Evolutionary conservation across 2,113 vertebrate species (phyloP).

Genomic region (Prolemur simus): DNA sequence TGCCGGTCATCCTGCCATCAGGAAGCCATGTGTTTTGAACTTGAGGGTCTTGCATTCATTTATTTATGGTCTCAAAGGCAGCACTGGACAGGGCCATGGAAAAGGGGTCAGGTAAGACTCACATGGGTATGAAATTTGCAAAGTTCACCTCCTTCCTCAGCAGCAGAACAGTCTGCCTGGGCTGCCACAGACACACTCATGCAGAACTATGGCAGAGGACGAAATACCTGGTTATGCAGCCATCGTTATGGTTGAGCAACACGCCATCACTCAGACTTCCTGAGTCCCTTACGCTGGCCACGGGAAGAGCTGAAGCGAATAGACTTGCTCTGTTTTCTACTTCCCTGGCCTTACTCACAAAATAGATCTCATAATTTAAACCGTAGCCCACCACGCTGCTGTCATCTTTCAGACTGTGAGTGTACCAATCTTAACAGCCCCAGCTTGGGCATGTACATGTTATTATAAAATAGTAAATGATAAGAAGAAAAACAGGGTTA

Average conservation of each 20-base stretch:
- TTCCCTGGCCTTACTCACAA: neutral
- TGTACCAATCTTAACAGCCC: neutral
- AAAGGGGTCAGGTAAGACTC: neutral
- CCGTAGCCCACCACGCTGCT: neutral
- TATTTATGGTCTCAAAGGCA: neutral
- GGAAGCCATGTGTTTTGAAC: neutral
- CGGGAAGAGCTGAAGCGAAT: neutral
- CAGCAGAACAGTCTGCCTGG: neutral
- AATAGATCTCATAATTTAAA: neutral
- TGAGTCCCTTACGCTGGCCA: neutral
- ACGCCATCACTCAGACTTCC: neutral
- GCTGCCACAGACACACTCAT: neutral
- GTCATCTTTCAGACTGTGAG: neutral
- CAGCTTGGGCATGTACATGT: neutral
- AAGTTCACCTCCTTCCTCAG: neutral
- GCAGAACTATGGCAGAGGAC: neutral
- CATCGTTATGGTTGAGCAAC: neutral
- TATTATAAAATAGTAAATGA: conserved; percentile 9
- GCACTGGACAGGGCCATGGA: neutral
- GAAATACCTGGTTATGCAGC: neutral
- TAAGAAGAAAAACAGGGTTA: neutral
- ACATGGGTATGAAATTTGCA: neutral
- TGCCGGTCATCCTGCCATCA: neutral
- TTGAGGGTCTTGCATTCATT: neutral
- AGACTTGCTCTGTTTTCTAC: neutral